Evolutionary conservation across 2,888 invertebrate species (phyloP), one percentile per base, ranked within the genome.

Genomic region (Philereme vetulata): DNA sequence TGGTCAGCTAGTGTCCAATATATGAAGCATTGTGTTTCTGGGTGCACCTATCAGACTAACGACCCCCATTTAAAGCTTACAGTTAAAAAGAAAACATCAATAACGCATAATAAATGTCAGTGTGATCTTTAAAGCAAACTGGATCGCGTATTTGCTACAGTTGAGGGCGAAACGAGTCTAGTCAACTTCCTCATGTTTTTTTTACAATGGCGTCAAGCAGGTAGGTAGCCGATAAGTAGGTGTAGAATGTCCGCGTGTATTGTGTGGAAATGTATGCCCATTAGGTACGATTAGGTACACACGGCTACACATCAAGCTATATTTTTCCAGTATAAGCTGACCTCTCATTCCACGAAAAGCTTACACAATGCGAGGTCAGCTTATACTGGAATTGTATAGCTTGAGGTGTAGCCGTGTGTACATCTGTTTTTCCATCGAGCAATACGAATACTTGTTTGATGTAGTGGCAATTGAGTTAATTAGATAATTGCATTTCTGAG

Each of bases 71-170:
- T 51, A 58, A 62, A 62, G 63, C 57, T 51, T 56, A 45, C 51
- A 46, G 51, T 62, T 70, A 72, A 72, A 76, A 77, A 74, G 71
- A 68, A 71, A 72, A 72, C 72, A 71, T 65, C 62, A 70, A 68
- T 64, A 70, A 69, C 66, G 67, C 67, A 67, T 76, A 74, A 82
- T 86, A 88, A 90, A 90, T 90, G 90, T 85, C 90, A 90, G 77
- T 74, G 78, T 89, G 90, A 82, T 90, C 82, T 90, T 89, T 90
- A 85, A 21, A 72, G 70, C 77, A 82, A 84, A 86, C 86, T 85
- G 81, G 85, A 87, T 84, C 82, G 77, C 73, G 64, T 68, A 81
- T 78, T 84, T 75, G 78, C 82, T 84, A 78, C 80, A 84, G 80
- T 76, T 83, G 84, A 85, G 86, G 85, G 85, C 84, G 80, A 85